Evolutionary conservation across 1,140 invertebrate genomes (phyloP).

Genomic region (Aphaenogaster ashmeadi): DNA sequence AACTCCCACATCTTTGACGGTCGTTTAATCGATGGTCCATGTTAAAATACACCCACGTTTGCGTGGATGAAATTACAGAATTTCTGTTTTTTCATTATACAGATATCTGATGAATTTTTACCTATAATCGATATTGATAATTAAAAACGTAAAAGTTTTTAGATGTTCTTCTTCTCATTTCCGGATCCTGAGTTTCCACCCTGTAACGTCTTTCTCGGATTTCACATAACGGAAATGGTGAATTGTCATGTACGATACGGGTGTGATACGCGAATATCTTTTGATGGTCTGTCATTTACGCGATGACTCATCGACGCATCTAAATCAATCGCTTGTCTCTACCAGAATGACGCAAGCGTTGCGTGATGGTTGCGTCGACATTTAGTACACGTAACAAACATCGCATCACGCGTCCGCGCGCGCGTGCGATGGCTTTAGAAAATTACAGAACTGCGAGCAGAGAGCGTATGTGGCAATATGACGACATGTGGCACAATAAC

Average conservation of each 20-base stretch:
- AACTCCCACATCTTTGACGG: constrained; percentile 16
- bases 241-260: constrained; percentile 32
- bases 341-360: constrained; percentile 59
- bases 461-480: constrained; percentile 48
- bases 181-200: background rate
- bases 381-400: constrained; percentile 61
- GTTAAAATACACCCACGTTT: constrained; percentile 26
- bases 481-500: constrained; percentile 51
- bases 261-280: constrained; percentile 46
- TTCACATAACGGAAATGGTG: background rate
- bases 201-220: background rate
- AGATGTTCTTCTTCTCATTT: background rate
- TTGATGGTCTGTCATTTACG: constrained; percentile 46
- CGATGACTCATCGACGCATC: constrained; percentile 58
- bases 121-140: background rate
- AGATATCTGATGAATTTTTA: background rate
- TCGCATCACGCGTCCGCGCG: constrained; percentile 23
- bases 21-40: background rate
- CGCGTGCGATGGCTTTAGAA: constrained; percentile 53
- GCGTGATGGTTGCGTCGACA: constrained; percentile 61
- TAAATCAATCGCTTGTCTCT: constrained; percentile 61
- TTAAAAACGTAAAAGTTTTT: background rate
- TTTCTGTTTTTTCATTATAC: background rate
- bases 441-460: constrained; percentile 49
- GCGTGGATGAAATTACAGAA: background rate